Conservation (phyloP, 2,113 vertebrate species). For the Orthonyx spaldingii region DNA sequence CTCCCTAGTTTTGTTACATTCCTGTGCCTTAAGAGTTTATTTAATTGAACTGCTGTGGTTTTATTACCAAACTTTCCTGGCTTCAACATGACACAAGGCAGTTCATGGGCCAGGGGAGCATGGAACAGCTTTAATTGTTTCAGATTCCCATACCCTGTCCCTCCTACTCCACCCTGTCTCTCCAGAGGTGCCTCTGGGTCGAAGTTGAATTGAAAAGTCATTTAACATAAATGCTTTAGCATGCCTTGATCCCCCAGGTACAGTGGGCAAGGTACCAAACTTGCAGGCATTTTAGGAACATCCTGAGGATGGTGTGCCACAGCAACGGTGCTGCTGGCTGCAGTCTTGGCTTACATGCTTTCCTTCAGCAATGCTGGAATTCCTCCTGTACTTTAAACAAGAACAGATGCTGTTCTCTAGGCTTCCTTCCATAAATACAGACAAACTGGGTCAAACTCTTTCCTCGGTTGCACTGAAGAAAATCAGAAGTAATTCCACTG, state of each 20-base stretch:
- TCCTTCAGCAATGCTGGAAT: slow-evolving; percentile 27
- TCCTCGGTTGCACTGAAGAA: background rate
- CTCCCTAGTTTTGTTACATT: slow-evolving; percentile 17
- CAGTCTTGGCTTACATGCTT: background rate
- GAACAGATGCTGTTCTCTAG: slow-evolving; percentile 3
- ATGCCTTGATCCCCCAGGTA: background rate
- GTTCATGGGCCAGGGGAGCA: background rate
- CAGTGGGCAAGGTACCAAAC: background rate
- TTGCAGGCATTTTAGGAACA: background rate
- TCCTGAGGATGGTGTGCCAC: background rate
- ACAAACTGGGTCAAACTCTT: background rate
- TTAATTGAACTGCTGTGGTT: slow-evolving; percentile 40
- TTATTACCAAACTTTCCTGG: slow-evolving; percentile 27
- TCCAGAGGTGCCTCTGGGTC: background rate
- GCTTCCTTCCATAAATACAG: background rate
- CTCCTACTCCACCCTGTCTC: background rate
- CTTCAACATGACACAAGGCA: background rate
- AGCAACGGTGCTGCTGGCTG: background rate
- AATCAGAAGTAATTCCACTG: background rate
- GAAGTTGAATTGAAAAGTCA: slow-evolving; percentile 44
- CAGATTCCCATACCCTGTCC: background rate
- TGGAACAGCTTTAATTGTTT: background rate
- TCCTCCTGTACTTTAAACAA: background rate
- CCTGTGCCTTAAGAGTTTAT: slow-evolving; percentile 20
- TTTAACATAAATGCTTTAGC: slow-evolving; percentile 3